phyloP scores from a whole-genome alignment of 2,888 invertebrate genomes.

The Rhimphoctona megacephalus region DNA sequence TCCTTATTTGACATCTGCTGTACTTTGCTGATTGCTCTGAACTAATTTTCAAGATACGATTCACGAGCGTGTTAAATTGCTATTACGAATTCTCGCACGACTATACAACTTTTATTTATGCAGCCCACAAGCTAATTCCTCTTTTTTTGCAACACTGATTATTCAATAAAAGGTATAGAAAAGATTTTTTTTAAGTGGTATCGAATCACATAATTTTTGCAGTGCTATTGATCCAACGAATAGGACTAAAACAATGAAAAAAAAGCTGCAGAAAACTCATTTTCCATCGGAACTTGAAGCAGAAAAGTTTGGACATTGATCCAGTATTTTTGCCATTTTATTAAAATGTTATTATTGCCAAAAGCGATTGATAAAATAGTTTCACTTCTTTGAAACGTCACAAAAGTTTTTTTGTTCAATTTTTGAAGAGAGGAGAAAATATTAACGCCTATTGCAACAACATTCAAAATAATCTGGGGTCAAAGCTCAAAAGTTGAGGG shows the following conservation, averaged over 20 bases:
- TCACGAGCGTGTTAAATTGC: conserved; percentile 42
- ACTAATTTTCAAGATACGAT: conserved; percentile 34
- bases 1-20: conserved; percentile 3
- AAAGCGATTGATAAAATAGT: background rate
- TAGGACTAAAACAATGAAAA: background rate
- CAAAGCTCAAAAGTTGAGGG: conserved; percentile 9
- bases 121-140: background rate
- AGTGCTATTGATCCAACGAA: background rate
- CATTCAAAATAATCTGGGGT: conserved; percentile 4
- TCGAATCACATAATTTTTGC: background rate
- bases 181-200: background rate
- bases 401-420: background rate
- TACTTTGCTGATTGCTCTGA: conserved; percentile 9
- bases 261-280: background rate
- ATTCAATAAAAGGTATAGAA: background rate
- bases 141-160: background rate
- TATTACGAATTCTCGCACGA: conserved; percentile 7
- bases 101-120: background rate
- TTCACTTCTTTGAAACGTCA: background rate
- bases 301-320: background rate
- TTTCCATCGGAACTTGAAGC: background rate
- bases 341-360: background rate
- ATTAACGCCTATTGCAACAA: background rate
- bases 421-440: background rate
- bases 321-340: background rate